Evolutionary conservation across 1,140 invertebrate genomes (phyloP).

Genomic region (Heliconius nattereri): DNA sequence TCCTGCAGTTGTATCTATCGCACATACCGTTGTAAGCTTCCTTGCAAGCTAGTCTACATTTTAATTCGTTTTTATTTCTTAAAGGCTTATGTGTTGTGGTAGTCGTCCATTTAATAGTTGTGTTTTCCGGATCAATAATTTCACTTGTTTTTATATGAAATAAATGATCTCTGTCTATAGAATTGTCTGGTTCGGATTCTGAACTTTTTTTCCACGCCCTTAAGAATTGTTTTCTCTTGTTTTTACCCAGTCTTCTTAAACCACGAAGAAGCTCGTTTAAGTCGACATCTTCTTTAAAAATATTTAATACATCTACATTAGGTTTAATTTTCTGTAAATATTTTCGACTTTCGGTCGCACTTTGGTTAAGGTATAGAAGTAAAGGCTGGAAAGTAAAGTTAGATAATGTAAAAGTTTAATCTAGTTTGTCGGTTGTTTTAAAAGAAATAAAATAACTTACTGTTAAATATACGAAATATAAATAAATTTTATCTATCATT

Average conservation of each 20-base stretch:
- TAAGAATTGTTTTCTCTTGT: background rate
- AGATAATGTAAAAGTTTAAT: background rate
- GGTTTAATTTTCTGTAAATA: background rate
- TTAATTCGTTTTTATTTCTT: background rate
- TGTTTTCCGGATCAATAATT: background rate
- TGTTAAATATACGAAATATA: background rate
- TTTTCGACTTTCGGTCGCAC: background rate
- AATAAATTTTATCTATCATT: background rate
- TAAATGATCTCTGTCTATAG: background rate
- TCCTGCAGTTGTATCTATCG: background rate
- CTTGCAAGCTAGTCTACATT: background rate
- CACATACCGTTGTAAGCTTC: background rate
- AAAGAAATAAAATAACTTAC: background rate
- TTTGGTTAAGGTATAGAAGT: background rate
- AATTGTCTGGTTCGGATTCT: background rate
- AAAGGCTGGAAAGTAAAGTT: background rate
- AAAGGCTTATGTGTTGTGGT: background rate
- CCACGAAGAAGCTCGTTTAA: background rate
- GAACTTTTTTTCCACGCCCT: background rate
- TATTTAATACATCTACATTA: background rate
- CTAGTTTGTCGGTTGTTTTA: background rate
- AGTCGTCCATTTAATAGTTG: background rate
- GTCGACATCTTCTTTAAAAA: background rate
- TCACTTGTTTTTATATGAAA: conserved; percentile 5
- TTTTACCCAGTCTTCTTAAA: background rate